Conservation (phyloP, 2,888 invertebrate genomes). For the Augochlorella aurata region DNA sequence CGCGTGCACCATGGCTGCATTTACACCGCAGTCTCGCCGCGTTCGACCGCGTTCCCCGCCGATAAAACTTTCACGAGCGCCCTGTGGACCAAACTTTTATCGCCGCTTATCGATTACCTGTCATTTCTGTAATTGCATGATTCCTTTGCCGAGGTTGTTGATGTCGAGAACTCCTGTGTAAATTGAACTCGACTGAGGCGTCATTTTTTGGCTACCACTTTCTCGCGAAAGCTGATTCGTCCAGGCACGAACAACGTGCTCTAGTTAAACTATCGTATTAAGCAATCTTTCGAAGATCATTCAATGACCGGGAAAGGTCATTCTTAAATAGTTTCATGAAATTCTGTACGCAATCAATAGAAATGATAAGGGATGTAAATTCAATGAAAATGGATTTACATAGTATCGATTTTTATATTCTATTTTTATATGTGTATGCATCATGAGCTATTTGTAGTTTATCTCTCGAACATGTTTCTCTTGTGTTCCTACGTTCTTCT, state of each 20-base stretch:
- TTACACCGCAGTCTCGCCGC: constrained; percentile 41
- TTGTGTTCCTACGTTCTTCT: no score
- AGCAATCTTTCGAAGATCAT: no score
- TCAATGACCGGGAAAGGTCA: no score
- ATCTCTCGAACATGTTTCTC: no score
- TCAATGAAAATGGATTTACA: no score
- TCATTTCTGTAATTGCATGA: constrained; percentile 52
- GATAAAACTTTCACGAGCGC: constrained; percentile 61
- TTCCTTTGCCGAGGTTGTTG: constrained; percentile 51
- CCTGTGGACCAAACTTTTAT: constrained; percentile 56
- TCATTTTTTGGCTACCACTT: neutral
- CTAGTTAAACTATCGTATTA: neutral
- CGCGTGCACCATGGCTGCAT: constrained; percentile 27
- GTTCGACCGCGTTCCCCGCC: constrained; percentile 46
- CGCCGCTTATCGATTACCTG: constrained; percentile 50
- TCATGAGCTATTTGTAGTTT: no score
- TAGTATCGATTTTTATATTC: no score
- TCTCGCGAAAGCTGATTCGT: neutral
- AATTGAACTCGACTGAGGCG: constrained; percentile 25
- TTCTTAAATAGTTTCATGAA: no score
- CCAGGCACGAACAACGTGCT: neutral
- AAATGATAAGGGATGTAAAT: no score
- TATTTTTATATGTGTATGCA: no score
- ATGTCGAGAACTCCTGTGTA: constrained; percentile 17
- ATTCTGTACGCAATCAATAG: no score